Conservation (phyloP, 2,113 vertebrate genomes). For the Otis tarda region DNA sequence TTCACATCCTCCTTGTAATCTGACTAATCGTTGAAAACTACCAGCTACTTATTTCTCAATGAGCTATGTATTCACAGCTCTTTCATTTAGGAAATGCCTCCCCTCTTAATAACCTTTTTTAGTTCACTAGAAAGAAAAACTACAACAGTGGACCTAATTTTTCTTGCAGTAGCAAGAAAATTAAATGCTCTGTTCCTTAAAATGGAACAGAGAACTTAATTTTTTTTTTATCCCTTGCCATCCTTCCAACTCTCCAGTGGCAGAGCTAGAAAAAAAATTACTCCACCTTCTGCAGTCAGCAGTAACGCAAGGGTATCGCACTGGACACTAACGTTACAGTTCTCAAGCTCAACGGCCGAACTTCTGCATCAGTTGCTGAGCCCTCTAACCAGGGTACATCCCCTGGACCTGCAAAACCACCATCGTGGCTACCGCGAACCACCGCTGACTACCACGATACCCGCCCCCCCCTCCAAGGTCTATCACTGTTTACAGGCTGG, state of each 20-base stretch:
- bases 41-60: neutral
- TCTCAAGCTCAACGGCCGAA: neutral
- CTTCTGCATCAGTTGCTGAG: neutral
- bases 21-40: neutral
- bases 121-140: neutral
- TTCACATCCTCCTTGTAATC: neutral
- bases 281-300: neutral
- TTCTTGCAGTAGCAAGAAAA: neutral
- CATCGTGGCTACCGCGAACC: neutral
- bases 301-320: neutral
- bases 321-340: accelerated
- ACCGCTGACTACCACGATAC: accelerated
- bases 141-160: neutral
- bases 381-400: neutral
- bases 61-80: neutral
- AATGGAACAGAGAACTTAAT: neutral
- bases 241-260: neutral
- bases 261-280: neutral
- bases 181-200: neutral
- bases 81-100: neutral
- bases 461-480: neutral
- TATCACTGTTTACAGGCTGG: neutral
- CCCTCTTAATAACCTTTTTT: neutral
- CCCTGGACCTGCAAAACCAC: neutral
- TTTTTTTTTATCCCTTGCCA: neutral